Conservation (phyloP, 2,113 vertebrate genomes). For the Psephotus haematonotus region DNA sequence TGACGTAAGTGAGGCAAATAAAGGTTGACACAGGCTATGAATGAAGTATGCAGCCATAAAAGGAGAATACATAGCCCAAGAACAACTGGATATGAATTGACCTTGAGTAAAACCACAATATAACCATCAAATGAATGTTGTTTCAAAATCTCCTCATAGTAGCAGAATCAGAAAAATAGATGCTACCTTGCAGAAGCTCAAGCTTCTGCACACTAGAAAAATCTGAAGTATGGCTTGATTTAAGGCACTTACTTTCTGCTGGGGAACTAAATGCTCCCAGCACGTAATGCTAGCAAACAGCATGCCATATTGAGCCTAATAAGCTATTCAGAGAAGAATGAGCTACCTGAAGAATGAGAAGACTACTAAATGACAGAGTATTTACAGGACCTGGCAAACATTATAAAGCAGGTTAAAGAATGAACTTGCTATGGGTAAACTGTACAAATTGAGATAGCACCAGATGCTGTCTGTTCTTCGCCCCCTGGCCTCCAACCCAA, state of each 20-base stretch:
- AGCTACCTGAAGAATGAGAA: neutral
- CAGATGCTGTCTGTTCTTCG: neutral
- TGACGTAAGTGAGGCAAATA: neutral
- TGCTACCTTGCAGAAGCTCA: neutral
- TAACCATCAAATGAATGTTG: neutral
- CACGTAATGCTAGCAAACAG: neutral
- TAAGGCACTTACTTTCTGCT: neutral
- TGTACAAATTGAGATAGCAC: neutral
- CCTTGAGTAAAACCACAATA: neutral
- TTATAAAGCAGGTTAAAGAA: neutral
- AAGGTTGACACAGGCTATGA: neutral
- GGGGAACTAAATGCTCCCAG: neutral
- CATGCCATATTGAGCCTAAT: rapidly evolving
- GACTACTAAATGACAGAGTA: neutral
- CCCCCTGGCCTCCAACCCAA: rapidly evolving
- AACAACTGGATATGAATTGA: neutral
- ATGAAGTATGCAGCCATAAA: neutral
- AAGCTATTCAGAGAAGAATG: neutral
- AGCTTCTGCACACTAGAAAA: neutral
- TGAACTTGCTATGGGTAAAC: neutral
- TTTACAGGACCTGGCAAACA: neutral
- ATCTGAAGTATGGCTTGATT: neutral
- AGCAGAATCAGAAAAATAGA: neutral
- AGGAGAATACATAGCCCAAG: neutral
- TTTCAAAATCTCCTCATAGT: neutral